Conservation (phyloP, 2,888 invertebrate species). For the Eupithecia centaureata region DNA sequence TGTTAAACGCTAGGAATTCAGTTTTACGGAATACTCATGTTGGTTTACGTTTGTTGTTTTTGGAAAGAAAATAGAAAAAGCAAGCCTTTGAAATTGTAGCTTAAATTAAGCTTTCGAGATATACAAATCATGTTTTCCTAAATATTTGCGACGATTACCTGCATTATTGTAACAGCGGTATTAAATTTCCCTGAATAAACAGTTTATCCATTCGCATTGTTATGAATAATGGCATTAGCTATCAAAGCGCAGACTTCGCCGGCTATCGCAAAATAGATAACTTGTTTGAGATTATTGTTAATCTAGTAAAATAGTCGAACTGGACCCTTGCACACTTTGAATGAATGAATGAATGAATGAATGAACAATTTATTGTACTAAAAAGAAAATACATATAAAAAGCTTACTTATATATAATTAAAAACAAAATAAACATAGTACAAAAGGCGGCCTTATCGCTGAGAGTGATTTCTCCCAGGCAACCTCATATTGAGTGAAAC, state of each 20-base stretch:
- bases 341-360: too few species aligned
- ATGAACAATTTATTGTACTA: too few species aligned
- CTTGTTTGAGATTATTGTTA: constrained; percentile 63
- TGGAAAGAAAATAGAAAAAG: background rate
- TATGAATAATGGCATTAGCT: constrained; percentile 34
- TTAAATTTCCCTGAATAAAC: constrained; percentile 32
- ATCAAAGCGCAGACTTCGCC: constrained; percentile 31
- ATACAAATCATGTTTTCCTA: constrained; percentile 3
- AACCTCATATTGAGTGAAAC: too few species aligned
- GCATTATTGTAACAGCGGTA: constrained; percentile 26
- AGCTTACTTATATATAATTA: too few species aligned
- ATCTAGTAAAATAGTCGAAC: constrained; percentile 53
- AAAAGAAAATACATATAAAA: too few species aligned
- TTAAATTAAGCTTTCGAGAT: background rate
- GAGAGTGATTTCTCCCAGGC: too few species aligned
- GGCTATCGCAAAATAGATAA: constrained; percentile 45
- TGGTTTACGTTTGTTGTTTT: background rate
- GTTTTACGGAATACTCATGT: constrained; percentile 10
- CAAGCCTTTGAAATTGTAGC: background rate
- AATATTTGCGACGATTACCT: constrained; percentile 9
- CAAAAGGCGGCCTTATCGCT: too few species aligned
- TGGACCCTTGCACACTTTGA: constrained; percentile 42
- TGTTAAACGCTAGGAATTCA: constrained; percentile 9
- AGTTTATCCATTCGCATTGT: constrained; percentile 30
- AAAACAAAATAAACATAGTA: too few species aligned